A percentile compares a stretch with the other conserved stretches of the same genome.
These are phyloP conservation scores for Dermolepida albohirtum DNA, from an alignment of 2,888 invertebrate species.

Conservation along the genomic window DNA sequence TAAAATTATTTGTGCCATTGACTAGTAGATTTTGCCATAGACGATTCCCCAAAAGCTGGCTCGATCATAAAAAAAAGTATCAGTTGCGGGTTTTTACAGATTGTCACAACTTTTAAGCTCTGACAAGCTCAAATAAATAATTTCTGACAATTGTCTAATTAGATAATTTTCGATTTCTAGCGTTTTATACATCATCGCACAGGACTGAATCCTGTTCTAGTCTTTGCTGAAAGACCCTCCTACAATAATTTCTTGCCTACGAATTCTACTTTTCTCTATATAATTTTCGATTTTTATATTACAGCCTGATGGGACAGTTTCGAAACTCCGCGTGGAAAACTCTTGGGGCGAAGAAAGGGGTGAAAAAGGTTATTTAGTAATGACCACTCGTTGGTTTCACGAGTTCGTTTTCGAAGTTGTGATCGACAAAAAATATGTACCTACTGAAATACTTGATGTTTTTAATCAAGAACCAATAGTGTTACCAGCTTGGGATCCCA, in stretches of 20 bases:
- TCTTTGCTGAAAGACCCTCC: too few species aligned
- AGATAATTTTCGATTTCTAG: too few species aligned
- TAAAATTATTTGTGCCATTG: too few species aligned
- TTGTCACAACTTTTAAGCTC: too few species aligned
- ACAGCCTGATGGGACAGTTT: conserved; percentile 73
- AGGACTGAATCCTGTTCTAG: too few species aligned
- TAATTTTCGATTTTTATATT: conserved; percentile 46
- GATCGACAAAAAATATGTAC: conserved; percentile 85
- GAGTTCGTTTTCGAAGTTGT: conserved; percentile 91
- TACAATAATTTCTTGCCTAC: not conserved
- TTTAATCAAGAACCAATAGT: conserved; percentile 81
- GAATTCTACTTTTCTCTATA: not conserved
- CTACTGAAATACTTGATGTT: conserved; percentile 79
- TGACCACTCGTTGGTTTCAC: conserved; percentile 88
- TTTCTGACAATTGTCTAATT: too few species aligned
- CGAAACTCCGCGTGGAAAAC: conserved; percentile 89
- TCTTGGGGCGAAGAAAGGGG: conserved; percentile 92
- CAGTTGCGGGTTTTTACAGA: too few species aligned
- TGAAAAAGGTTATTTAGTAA: conserved; percentile 86
- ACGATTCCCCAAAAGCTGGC: too few species aligned
- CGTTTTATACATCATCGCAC: too few species aligned
- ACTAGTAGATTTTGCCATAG: too few species aligned
- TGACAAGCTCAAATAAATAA: too few species aligned
- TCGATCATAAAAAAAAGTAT: too few species aligned
- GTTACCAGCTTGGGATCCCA: conserved; percentile 94